phyloP scores from a whole-genome alignment of 2,888 invertebrate genomes.

The Perithous albicinctus region DNA sequence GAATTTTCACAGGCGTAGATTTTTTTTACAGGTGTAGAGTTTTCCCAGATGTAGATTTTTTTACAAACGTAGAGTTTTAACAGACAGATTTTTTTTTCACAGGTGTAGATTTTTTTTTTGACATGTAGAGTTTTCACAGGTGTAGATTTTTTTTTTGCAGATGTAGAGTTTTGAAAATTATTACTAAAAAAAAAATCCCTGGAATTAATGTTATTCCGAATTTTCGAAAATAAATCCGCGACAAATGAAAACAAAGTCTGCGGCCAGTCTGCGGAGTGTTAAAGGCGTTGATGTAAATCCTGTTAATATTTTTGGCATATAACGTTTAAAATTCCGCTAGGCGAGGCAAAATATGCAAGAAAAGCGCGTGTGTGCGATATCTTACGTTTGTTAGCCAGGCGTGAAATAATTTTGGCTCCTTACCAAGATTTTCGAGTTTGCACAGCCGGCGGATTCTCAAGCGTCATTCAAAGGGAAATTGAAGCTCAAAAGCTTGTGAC shows the following conservation, averaged over 20 bases:
- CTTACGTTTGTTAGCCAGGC: slow-evolving; percentile 13
- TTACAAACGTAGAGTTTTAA: too few relatives aligned
- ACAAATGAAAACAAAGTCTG: not conserved
- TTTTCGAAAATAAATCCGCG: not conserved
- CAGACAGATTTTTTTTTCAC: too few relatives aligned
- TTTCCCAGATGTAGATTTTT: too few relatives aligned
- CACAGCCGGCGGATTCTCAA: slow-evolving; percentile 26
- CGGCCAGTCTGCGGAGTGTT: slow-evolving; percentile 14
- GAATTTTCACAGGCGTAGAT: too few relatives aligned
- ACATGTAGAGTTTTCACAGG: too few relatives aligned
- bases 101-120: too few relatives aligned
- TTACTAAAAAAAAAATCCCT: too few relatives aligned
- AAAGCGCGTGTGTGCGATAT: slow-evolving; percentile 7
- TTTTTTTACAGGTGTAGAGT: too few relatives aligned
- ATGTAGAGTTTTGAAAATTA: too few relatives aligned
- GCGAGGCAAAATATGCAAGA: not conserved
- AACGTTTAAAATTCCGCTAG: not conserved
- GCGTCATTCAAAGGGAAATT: not conserved
- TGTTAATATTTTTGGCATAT: slow-evolving; percentile 36
- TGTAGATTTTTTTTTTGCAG: too few relatives aligned
- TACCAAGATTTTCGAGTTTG: slow-evolving; percentile 36
- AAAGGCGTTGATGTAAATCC: slow-evolving; percentile 19
- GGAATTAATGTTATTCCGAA: not conserved
- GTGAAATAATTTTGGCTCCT: slow-evolving; percentile 59
- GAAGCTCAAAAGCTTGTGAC: too few relatives aligned